Evolutionary conservation across 2,888 invertebrate genomes (phyloP), one percentile per base, ranked within the genome.

Genomic region (Eristalis pertinax): DNA sequence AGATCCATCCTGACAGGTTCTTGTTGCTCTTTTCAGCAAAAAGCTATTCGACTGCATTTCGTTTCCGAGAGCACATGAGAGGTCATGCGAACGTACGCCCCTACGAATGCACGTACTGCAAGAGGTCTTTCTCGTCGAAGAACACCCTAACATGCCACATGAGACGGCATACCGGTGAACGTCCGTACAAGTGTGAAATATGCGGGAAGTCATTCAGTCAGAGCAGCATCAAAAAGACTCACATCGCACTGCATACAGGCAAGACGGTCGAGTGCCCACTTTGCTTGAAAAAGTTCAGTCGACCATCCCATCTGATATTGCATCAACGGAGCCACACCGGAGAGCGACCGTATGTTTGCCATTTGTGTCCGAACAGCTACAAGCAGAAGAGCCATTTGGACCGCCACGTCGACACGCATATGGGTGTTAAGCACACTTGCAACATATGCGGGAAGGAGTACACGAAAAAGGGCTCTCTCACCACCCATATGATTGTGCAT

Each of bases 301-400:
- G 90, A 8, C 84, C 88, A 7, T 90, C 90, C 1, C 89, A 90
- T 65, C 69, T 90, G 22, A 89, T 89, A 78, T 67, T 90, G 0
- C 90, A 91, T 82, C 68, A 84, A 69, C 85, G 90, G 11, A 81
- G 85, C 13, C 90, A 91, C 70, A 89, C 89, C 2, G 90, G 90
- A 19, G 85, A 89, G 41, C 78, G 89, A 13, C 90, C 91, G 13
- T 90, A 90, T 64, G 69, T 83, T 13, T 91, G 91, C 32, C 50
- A 82, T 22, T 19, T 89, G 3, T 90, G 90, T 67, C 77, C 89
- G 1, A 87, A 84, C 24, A 79, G 88, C 10, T 90, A 90, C 77
- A 89, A 89, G 67, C 90, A 90, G 65, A 89, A 89, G 69, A 90
- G 89, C 2, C 90, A 90, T 38, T 84, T 90, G 64, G 90, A 90